Evolutionary conservation across 2,888 invertebrate species (phyloP), one percentile per base, ranked within the genome.

Genomic region (Pollenia amentaria): DNA sequence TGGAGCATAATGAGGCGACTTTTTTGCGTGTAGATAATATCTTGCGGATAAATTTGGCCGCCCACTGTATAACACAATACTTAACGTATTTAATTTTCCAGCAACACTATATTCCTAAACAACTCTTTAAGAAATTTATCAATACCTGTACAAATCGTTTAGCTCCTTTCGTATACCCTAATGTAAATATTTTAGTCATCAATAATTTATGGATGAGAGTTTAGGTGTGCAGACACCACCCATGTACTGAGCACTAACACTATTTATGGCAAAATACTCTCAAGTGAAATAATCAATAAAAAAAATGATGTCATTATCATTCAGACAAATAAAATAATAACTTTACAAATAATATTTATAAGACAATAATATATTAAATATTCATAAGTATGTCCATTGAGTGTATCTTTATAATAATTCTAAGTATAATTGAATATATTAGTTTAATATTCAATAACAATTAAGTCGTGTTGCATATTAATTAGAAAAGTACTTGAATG

Each of bases 251-350:
- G 8, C 44, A n/a, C 12, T 44, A 29, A 60, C 51, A 29, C 48
- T 51, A 69, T 42, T 64, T 48, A 64, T 62, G 51, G 12, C 40
- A 72, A 72, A 70, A 64, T 69, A 10, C 21, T 69, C 38, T 18
- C 60, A 69, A 60, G 48, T 69, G 60, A n/a, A 3, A 51, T 16
- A 53, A 44, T n/a, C 18, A 42, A 70, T 42, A 70, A 62, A 72
- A 8, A 62, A n/a, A 38, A 55, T 42, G 16, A 16, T 29, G 11
- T 42, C 40, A 2, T 48, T 55, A 14, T 40, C 10, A 40, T 62
- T n/a, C 40, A 62, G 40, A 42, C 42, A 62, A 62, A 16, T 42
- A 53, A 53, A 53, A 10, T 55, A 72, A 40, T 14, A 53, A 53
- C 11, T 64, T 65, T 48, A n/a, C n/a, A 48, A 44, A 57, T 42